Base-by-base conservation (phyloP, 35 echinoderm and acorn worm species). In the Hemicentrotus pulcherrimus region DNA sequence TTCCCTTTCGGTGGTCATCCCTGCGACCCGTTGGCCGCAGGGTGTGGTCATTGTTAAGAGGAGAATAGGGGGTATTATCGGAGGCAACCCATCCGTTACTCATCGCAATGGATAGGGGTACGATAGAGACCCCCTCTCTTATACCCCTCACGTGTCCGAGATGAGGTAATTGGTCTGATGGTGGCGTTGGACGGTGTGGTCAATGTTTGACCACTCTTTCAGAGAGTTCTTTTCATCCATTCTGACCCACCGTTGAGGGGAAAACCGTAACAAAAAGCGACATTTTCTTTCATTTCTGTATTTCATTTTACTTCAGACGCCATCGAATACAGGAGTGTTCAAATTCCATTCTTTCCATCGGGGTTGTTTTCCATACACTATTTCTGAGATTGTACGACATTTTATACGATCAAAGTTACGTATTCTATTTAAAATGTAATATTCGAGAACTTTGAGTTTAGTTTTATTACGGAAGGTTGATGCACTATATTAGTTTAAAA, bases 51-150 rank as follows among this genome's bases (percentile, higher is more conserved):
- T 78, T 78, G 65, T 78, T 78, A n/a, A 28, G 28, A 78, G 65
- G 28, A 78, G 65, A 78, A 78, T 78, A 78, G 65, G 28, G 65
- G 22, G 65, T 78, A 78, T 78, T 78, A 78, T 78, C 65, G 65
- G 65, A 18, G 28, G 65, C 9, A 78, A 78, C 65, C 65, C 65
- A 78, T 78, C 65, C 65, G 65, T 78, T 78, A 78, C 19, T 78
- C 65, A 78, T 78, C 65, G 65, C 65, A 78, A 78, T 78, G 65
- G 65, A 78, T 70, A 70, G 61, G 61, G 61, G 61, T 70, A 28
- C 61, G 61, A 28, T 70, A 70, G 61, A 70, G 61, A 70, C 61
- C 61, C 61, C 65, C 24, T 28, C 65, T 78, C 19, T 78, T 16
- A n/a, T n/a, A 22, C 65, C 65, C 28, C 24, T 28, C 65, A 78